Conservation (phyloP, 92 coral and sea anemone genomes). For the Epizoanthus scotinus region DNA sequence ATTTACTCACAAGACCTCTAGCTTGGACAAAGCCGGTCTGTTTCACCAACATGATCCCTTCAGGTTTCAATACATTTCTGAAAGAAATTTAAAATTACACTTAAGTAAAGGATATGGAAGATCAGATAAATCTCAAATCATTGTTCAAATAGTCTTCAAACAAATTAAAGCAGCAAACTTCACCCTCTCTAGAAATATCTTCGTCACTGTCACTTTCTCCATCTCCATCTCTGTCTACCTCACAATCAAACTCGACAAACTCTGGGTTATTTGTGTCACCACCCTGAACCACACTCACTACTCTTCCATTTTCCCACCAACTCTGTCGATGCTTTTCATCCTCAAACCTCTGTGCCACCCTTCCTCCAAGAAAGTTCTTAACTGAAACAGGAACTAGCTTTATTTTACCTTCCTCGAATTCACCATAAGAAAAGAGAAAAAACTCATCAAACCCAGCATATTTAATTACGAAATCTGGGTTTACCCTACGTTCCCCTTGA, state of each 20-base stretch:
- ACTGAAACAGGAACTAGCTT: conserved; percentile 13
- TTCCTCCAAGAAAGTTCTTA: conserved; percentile 30
- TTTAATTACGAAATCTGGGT: conserved; percentile 29
- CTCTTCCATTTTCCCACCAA: conserved; percentile 50
- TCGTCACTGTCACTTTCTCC: conserved; percentile 35
- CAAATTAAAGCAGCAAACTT: conserved; percentile 39
- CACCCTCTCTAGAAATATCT: conserved; percentile 36
- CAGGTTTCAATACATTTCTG: conserved; percentile 37
- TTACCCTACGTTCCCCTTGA: background rate
- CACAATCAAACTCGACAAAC: conserved; percentile 46
- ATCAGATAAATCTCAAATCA: conserved; percentile 31
- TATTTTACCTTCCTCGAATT: conserved; percentile 28
- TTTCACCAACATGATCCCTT: conserved; percentile 39
- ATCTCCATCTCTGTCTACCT: conserved; percentile 31
- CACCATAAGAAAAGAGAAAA: conserved; percentile 22
- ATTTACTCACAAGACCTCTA: conserved; percentile 41
- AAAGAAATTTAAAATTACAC: conserved; percentile 19
- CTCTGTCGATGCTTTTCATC: conserved; percentile 38
- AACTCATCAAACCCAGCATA: conserved; percentile 28
- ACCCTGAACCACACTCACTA: conserved; percentile 26
- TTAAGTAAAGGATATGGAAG: conserved; percentile 7
- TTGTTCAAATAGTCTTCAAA: conserved; percentile 34
- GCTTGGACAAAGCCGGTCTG: conserved; percentile 39
- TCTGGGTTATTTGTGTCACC: conserved; percentile 38
- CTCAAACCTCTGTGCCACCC: conserved; percentile 45